Percentiles rank a stretch among this genome's conserved stretches.
Conservation (phyloP, 2,797 vertebrate species). For the Lerista edwardsae region DNA sequence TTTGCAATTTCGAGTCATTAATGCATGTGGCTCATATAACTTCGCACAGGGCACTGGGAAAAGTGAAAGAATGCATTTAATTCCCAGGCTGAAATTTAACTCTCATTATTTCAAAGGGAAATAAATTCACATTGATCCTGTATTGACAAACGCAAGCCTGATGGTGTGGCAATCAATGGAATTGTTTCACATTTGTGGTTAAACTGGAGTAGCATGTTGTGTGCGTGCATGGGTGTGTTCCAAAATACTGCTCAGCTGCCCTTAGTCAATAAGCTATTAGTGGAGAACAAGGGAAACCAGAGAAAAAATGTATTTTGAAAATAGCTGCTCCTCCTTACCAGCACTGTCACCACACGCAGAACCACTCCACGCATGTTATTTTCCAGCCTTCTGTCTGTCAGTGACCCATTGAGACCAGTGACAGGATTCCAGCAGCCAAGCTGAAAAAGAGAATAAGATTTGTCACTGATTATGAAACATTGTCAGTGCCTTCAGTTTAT, state of each 20-base stretch:
- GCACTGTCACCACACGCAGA: conserved; percentile 92
- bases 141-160: conserved; percentile 45
- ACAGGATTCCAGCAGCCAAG: conserved; percentile 96
- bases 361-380: conserved; percentile 98
- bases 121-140: conserved; percentile 72
- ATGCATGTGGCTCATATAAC: neutral
- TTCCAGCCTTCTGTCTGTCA: conserved; percentile 96
- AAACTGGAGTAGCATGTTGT: conserved; percentile 65
- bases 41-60: conserved; percentile 6
- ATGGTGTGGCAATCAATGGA: conserved; percentile 58
- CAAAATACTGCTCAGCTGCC: conserved; percentile 74
- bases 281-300: conserved; percentile 73
- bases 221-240: too few species aligned
- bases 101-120: conserved; percentile 76
- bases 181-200: conserved; percentile 70
- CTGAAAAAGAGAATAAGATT: conserved; percentile 78
- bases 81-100: conserved; percentile 71
- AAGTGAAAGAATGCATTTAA: conserved; percentile 43
- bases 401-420: conserved; percentile 92
- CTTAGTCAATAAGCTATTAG: conserved; percentile 84
- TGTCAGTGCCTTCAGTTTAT: neutral
- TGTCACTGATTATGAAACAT: neutral
- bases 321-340: conserved; percentile 82
- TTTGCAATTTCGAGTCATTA: conserved; percentile 33
- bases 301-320: neutral